Conservation (phyloP, 1,140 invertebrate genomes). For the Rhagoletis pomonella region DNA sequence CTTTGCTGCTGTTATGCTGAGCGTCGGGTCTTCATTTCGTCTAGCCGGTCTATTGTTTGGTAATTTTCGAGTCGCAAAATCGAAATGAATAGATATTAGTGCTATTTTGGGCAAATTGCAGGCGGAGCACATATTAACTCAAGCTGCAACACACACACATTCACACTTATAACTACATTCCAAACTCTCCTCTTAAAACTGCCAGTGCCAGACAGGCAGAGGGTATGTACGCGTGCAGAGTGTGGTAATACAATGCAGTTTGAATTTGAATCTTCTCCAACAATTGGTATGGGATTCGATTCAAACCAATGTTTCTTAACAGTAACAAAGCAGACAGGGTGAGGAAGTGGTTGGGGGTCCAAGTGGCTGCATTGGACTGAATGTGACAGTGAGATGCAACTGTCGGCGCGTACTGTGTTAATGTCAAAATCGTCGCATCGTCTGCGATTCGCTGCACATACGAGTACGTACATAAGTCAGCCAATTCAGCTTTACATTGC, state of each 20-base stretch:
- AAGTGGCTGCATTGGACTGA: not conserved
- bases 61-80: slow-evolving; percentile 24
- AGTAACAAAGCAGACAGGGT: no score
- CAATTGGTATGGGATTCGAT: no score
- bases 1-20: no score
- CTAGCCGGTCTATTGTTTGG: slow-evolving; percentile 1
- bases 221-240: no score
- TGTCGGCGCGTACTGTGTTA: not conserved
- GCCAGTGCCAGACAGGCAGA: not conserved
- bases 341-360: not conserved
- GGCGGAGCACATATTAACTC: not conserved
- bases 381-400: slow-evolving; percentile 21
- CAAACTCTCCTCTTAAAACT: not conserved
- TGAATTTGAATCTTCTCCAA: no score
- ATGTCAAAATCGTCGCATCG: not conserved
- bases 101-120: not conserved
- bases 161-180: no score
- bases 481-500: not conserved
- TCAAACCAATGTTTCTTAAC: no score
- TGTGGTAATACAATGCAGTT: no score
- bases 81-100: slow-evolving; percentile 9
- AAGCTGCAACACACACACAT: no score
- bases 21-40: not conserved
- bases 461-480: not conserved
- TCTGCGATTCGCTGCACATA: not conserved